Base-by-base conservation (phyloP, 2,888 invertebrate species). In the Sarcophaga rosellei region DNA sequence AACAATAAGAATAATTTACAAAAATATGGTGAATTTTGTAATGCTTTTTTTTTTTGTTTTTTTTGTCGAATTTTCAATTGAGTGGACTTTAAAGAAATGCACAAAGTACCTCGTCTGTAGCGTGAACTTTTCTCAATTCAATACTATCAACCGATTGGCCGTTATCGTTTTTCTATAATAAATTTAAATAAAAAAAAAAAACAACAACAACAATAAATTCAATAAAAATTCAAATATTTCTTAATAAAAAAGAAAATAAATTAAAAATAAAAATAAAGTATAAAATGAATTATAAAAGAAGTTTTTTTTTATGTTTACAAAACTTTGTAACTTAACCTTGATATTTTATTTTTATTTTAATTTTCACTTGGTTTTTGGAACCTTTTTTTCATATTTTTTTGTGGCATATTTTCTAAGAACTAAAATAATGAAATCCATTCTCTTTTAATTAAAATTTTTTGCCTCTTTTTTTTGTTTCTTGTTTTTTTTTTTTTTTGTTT, bases 91-190 rank as follows among this genome's bases (percentile, higher is more conserved):
- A 17, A 45, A 53, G 76, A 80, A 90, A 91, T 92, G 91, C 92
- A 91, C 93, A 93, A 93, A 93, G 93, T 93, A 93, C 93, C 93
- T 93, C 93, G 92, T 93, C 93, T 93, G 93, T 93, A 92, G 93
- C 93, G 92, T 93, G 93, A 93, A 93, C 92, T 92, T 93, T 93
- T 93, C 93, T 92, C 91, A 93, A 93, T 91, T 93, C 93, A 92
- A 92, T 92, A 92, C 90, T 93, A 90, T 93, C 93, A 92, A 92
- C 92, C 90, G 93, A 93, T 92, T 92, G 92, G 91, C 93, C 93
- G 91, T 93, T 93, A 91, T 93, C 93, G 92, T 91, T 93, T 91
- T 92, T 93, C 92, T 93, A 92, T 92, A 92, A 92, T 90, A 91
- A 91, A 91, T 91, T 90, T 70, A 82, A 85, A 81, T 81, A 69